Evolutionary conservation across 2,113 vertebrate species (phyloP).

Genomic region (Dicaeum eximium): DNA sequence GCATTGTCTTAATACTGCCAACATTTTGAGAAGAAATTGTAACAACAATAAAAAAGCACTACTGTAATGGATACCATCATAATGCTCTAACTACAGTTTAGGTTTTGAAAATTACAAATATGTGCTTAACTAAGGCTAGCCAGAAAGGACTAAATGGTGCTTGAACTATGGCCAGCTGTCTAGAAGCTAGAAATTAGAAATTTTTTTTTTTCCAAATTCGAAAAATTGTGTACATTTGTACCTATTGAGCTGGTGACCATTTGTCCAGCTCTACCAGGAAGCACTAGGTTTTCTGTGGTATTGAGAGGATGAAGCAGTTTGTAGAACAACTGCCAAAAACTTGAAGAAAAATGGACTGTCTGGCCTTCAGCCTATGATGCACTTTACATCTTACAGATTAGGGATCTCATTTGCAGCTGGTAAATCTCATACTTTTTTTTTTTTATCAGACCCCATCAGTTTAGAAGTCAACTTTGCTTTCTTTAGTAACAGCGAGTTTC

Average conservation of each 20-base stretch:
- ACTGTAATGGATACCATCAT: constrained; percentile 34
- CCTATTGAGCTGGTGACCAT: background rate
- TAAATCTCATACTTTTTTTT: background rate
- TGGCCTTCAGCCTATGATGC: background rate
- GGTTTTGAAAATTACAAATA: constrained; percentile 33
- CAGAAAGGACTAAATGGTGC: background rate
- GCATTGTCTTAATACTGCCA: background rate
- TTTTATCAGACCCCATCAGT: background rate
- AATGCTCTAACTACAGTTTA: background rate
- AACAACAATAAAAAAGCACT: background rate
- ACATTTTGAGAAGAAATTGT: background rate
- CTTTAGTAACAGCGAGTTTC: background rate
- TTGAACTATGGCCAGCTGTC: background rate
- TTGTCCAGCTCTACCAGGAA: background rate
- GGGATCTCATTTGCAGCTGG: background rate
- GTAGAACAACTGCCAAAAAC: background rate
- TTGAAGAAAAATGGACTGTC: background rate
- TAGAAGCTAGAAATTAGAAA: constrained; percentile 22
- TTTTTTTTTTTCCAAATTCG: background rate
- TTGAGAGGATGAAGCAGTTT: background rate
- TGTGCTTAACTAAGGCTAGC: background rate
- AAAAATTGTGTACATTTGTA: background rate
- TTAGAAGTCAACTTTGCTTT: background rate
- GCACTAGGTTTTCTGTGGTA: background rate
- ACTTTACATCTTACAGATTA: background rate